phyloP scores from a whole-genome alignment of 2,888 invertebrate species.

The Lasioglossum leucozonium region DNA sequence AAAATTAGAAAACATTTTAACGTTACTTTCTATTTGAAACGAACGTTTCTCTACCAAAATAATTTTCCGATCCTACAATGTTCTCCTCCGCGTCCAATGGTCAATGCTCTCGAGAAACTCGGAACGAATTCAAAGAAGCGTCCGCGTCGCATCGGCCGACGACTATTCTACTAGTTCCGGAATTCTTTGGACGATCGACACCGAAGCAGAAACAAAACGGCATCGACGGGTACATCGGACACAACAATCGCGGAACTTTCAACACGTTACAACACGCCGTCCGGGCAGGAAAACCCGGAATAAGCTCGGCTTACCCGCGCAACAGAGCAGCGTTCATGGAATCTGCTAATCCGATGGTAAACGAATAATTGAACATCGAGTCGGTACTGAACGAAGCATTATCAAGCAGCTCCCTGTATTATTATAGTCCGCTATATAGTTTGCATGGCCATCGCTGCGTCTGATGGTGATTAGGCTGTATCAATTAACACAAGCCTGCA shows the following conservation, averaged over 20 bases:
- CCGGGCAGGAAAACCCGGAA: slow-evolving; percentile 45
- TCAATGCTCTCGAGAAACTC: neutral
- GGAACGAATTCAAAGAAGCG: neutral
- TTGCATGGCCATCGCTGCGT: slow-evolving; percentile 59
- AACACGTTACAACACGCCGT: slow-evolving; percentile 39
- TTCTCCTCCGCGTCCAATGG: no score
- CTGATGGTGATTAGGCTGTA: slow-evolving; percentile 76
- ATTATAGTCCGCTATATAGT: slow-evolving; percentile 65
- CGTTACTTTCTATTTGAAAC: neutral
- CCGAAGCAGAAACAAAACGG: neutral
- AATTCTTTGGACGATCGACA: neutral
- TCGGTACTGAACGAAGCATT: slow-evolving; percentile 63
- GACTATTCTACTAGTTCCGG: neutral
- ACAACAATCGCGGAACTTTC: slow-evolving; percentile 24
- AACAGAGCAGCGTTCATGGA: slow-evolving; percentile 55
- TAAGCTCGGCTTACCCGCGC: slow-evolving; percentile 65
- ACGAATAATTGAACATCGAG: slow-evolving; percentile 72
- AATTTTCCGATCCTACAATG: neutral
- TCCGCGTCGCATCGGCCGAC: neutral
- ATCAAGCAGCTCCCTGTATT: slow-evolving; percentile 67
- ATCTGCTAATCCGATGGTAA: slow-evolving; percentile 66
- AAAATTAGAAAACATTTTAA: no score
- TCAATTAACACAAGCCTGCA: slow-evolving; percentile 75
- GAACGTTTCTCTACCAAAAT: neutral
- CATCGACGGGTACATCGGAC: neutral